Percentiles rank a stretch among this genome's conserved stretches.
Evolutionary conservation across 2,797 vertebrate genomes (phyloP).

Genomic region (Malacoraja senta): DNA sequence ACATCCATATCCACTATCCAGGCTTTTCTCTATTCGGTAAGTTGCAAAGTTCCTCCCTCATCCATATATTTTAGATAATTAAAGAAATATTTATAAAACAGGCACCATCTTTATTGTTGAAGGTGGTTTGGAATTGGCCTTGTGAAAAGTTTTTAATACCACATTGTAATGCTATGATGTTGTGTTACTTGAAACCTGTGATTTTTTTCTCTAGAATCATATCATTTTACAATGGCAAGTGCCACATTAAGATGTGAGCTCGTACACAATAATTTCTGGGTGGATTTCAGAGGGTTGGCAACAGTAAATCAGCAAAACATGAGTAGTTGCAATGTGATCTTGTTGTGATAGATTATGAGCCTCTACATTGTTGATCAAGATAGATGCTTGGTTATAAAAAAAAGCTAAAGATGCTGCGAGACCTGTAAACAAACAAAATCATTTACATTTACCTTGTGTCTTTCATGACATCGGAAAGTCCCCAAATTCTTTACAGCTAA

Average conservation of each 20-base stretch:
- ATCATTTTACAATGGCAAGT: not conserved
- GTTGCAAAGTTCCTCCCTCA: not conserved
- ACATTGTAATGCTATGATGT: not conserved
- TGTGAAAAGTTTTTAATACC: not conserved
- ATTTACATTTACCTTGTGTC: not conserved
- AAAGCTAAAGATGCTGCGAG: not conserved
- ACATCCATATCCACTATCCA: no score
- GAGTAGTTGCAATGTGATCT: constrained; percentile 13
- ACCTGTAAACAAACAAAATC: not conserved
- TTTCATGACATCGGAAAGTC: not conserved
- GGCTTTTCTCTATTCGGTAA: no score
- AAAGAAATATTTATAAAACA: not conserved
- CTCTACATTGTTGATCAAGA: not conserved
- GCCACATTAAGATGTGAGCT: not conserved
- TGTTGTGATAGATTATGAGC: not conserved
- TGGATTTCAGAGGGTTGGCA: not conserved
- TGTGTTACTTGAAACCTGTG: not conserved
- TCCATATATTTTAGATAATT: not conserved
- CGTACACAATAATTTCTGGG: not conserved
- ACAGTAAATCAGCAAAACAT: not conserved
- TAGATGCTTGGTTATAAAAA: not conserved
- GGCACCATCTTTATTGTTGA: not conserved
- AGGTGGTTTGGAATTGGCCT: not conserved
- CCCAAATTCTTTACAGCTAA: not conserved
- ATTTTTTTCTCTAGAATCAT: not conserved